These are phyloP conservation scores for Campylomormyrus numenius DNA, from an alignment of 2,113 vertebrate species.

Conservation along the genomic window DNA sequence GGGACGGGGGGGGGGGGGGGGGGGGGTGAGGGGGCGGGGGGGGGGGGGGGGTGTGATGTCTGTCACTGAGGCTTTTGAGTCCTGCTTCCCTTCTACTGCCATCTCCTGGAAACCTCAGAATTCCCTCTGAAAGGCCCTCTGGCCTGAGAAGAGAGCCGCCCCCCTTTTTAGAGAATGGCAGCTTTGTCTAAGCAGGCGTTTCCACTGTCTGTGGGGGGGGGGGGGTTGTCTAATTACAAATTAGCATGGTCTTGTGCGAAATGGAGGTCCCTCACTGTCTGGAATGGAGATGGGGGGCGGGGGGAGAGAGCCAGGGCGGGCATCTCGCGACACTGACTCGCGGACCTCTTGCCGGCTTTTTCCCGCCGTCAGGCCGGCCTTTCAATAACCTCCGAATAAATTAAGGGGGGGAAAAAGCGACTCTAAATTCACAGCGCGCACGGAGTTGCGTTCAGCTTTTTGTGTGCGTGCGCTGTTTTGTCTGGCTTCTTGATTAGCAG, in stretches of 20 bases:
- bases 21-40: too few species aligned
- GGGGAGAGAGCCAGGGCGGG: conserved; percentile 31
- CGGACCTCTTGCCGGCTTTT: conserved; percentile 13
- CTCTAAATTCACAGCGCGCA: conserved; percentile 45
- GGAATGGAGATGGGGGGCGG: conserved; percentile 29
- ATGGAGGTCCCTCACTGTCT: conserved; percentile 40
- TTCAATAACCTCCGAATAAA: conserved; percentile 25
- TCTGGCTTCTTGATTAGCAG: conserved; percentile 39
- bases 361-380: conserved; percentile 27
- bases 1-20: too few species aligned
- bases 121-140: neutral
- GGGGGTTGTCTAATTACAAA: conserved; percentile 51
- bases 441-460: conserved; percentile 36
- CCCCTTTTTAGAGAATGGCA: conserved; percentile 33
- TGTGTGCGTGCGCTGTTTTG: conserved; percentile 32
- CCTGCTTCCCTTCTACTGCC: conserved; percentile 10
- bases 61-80: conserved; percentile 14
- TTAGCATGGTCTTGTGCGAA: conserved; percentile 43
- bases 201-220: conserved; percentile 21
- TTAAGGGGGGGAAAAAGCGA: conserved; percentile 25
- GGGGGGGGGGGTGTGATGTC: neutral
- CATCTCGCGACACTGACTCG: conserved; percentile 33
- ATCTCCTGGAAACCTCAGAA: conserved; percentile 13
- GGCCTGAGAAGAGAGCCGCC: conserved; percentile 20
- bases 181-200: conserved; percentile 38